Evolutionary conservation across 1,140 invertebrate species (phyloP).

Genomic region (Diploscapter pachys): DNA sequence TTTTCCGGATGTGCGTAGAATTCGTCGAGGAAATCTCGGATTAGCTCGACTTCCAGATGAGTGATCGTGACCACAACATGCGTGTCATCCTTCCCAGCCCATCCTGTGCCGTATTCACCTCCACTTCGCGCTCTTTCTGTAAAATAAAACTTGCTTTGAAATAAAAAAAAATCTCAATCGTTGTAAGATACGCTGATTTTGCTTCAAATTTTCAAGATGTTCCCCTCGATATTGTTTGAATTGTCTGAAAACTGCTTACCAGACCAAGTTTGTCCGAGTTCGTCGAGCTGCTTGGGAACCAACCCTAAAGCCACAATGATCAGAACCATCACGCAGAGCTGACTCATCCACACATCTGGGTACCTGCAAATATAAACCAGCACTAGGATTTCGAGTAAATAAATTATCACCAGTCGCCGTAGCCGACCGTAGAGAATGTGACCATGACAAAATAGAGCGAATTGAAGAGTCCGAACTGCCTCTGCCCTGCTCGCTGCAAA

Average conservation of each 20-base stretch:
- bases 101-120: constrained; percentile 83
- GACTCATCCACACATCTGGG: constrained; percentile 92
- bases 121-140: constrained; percentile 68
- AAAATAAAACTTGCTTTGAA: constrained; percentile 79
- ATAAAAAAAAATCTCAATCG: no score
- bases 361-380: constrained; percentile 58
- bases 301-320: constrained; percentile 89
- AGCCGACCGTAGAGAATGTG: constrained; percentile 76
- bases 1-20: constrained; percentile 94
- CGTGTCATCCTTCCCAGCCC: constrained; percentile 82
- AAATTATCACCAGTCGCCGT: constrained; percentile 26
- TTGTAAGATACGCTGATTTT: no score
- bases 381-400: not conserved
- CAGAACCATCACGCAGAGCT: constrained; percentile 87
- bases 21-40: constrained; percentile 89
- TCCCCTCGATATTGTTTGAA: no score
- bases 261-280: constrained; percentile 27
- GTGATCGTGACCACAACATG: constrained; percentile 96
- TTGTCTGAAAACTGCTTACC: no score
- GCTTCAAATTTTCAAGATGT: no score
- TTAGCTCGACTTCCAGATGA: constrained; percentile 88
- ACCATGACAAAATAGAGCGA: constrained; percentile 94
- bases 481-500: constrained; percentile 85
- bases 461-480: constrained; percentile 85
- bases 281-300: constrained; percentile 80